Evolutionary conservation across 2,797 vertebrate genomes (phyloP).

Genomic region (Sarcoramphus papa): DNA sequence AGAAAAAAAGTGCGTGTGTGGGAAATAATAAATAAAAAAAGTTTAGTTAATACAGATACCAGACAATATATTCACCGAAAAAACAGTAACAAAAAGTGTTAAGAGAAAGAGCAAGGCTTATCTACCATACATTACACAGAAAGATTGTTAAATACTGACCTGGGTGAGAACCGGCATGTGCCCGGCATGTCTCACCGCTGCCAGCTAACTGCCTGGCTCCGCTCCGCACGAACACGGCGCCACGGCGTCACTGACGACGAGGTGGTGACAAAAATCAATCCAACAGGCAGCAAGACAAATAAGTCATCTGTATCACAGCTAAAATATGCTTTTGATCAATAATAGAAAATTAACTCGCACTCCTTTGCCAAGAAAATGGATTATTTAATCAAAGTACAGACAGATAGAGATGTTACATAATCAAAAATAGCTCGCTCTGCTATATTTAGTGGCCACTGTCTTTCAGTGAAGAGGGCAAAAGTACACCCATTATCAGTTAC

Average conservation of each 20-base stretch:
- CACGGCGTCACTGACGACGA: neutral
- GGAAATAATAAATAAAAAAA: neutral
- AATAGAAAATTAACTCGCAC: slow-evolving; percentile 31
- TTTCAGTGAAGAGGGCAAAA: slow-evolving; percentile 17
- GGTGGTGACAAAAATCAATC: slow-evolving; percentile 48
- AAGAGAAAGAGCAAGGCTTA: neutral
- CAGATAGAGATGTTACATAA: slow-evolving; percentile 46
- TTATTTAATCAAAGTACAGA: slow-evolving; percentile 48
- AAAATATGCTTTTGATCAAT: slow-evolving; percentile 53
- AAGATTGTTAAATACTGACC: neutral
- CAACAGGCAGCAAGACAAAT: slow-evolving; percentile 34
- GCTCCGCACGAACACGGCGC: rapidly evolving
- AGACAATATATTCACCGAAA: neutral
- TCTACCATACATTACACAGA: neutral
- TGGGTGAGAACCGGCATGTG: neutral
- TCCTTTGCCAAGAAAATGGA: slow-evolving; percentile 58
- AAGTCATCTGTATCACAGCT: slow-evolving; percentile 40
- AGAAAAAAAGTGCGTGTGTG: neutral
- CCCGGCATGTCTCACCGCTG: neutral
- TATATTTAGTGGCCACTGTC: slow-evolving; percentile 22
- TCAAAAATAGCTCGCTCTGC: neutral
- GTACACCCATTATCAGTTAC: neutral
- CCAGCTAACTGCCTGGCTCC: neutral
- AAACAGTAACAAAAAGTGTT: neutral
- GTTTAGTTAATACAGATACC: neutral